Evolutionary conservation across 2,797 vertebrate genomes (phyloP).

Genomic region (Takifugu ocellatus): DNA sequence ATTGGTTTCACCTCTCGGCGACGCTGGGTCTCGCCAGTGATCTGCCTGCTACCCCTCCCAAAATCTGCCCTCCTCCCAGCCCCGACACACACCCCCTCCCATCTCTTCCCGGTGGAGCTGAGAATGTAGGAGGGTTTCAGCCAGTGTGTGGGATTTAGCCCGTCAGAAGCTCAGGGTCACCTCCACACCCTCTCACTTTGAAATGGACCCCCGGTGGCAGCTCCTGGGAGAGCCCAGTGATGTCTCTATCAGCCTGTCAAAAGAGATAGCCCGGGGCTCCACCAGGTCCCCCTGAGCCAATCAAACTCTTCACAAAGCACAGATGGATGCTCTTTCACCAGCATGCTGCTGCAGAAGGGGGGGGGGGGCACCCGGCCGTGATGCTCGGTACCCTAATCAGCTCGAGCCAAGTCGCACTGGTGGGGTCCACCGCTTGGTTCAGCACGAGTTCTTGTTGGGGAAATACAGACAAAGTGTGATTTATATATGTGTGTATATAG

Average conservation of each 20-base stretch:
- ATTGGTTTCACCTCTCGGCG: conserved; percentile 77
- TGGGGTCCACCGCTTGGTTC: conserved; percentile 56
- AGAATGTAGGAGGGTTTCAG: conserved; percentile 69
- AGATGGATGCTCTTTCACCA: conserved; percentile 81
- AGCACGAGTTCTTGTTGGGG: conserved; percentile 38
- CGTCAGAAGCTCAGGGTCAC: conserved; percentile 79
- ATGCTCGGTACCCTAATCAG: conserved; percentile 63
- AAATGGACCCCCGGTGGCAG: conserved; percentile 82
- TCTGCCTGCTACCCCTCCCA: conserved; percentile 36
- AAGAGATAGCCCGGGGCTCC: conserved; percentile 82
- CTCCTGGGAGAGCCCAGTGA: conserved; percentile 81
- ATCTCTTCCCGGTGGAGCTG: conserved; percentile 53
- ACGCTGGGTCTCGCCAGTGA: conserved; percentile 65
- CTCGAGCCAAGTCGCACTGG: conserved; percentile 63
- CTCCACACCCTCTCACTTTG: conserved; percentile 81
- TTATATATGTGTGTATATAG: too few species aligned
- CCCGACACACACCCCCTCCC: conserved; percentile 33
- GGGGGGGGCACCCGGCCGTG: conserved; percentile 47
- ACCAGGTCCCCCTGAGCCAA: conserved; percentile 81
- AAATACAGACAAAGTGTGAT: too few species aligned
- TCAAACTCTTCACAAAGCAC: conserved; percentile 82
- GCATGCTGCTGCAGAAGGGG: conserved; percentile 66
- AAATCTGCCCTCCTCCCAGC: conserved; percentile 36
- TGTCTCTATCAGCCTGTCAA: conserved; percentile 87
- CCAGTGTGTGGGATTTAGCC: conserved; percentile 79